Evolutionary conservation across 2,797 vertebrate genomes (phyloP).

Genomic region (Esox lucius): DNA sequence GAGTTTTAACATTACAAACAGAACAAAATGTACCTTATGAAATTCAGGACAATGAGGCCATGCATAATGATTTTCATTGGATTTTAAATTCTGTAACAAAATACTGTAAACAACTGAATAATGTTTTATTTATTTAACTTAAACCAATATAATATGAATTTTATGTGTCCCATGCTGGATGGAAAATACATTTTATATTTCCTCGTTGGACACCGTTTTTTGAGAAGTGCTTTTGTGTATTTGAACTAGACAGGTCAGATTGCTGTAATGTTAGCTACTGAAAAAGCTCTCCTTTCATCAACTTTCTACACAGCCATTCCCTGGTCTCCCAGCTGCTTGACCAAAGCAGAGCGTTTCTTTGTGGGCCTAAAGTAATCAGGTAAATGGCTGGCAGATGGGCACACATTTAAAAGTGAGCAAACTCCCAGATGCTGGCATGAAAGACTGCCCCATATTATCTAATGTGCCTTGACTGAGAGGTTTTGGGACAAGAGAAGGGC

Average conservation of each 20-base stretch:
- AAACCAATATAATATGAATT: neutral
- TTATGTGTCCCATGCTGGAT: neutral
- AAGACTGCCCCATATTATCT: conserved; percentile 42
- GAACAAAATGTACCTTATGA: neutral
- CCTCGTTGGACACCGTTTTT: neutral
- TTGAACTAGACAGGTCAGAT: conserved; percentile 18
- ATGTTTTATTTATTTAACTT: neutral
- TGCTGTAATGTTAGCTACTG: conserved; percentile 33
- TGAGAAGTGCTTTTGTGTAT: conserved; percentile 25
- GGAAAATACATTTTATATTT: neutral
- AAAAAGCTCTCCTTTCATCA: conserved; percentile 26
- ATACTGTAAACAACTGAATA: neutral
- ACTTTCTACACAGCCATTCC: conserved; percentile 25
- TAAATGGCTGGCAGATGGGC: conserved; percentile 68
- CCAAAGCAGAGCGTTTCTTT: conserved; percentile 43
- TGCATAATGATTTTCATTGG: neutral
- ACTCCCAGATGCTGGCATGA: conserved; percentile 46
- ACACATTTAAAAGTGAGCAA: conserved; percentile 42
- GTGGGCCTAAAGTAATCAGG: conserved; percentile 58
- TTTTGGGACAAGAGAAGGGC: conserved; percentile 14
- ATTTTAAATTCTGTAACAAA: neutral
- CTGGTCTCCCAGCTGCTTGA: conserved; percentile 46
- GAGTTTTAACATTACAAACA: neutral
- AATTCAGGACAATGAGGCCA: neutral
- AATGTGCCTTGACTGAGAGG: conserved; percentile 37